A percentile compares a stretch with the other conserved stretches of the same genome.
phyloP scores from a whole-genome alignment of 2,113 vertebrate species.

The Pagrus major region DNA sequence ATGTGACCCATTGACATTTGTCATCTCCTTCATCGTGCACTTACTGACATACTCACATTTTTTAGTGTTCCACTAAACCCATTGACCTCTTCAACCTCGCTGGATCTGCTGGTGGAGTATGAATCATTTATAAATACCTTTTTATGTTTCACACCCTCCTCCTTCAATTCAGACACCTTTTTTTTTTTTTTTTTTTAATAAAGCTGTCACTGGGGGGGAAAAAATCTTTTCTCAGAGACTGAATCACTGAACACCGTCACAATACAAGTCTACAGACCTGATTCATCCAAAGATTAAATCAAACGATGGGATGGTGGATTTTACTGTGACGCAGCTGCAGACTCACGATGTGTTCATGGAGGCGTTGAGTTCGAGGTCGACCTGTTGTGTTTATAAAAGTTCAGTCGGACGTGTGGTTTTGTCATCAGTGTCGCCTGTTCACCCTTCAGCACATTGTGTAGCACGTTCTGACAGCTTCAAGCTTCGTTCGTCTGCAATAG shows the following conservation, averaged over 20 bases:
- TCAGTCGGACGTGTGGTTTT: neutral
- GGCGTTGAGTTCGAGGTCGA: neutral
- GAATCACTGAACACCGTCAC: neutral
- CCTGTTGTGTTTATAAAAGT: neutral
- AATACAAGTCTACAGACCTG: neutral
- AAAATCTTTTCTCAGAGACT: neutral
- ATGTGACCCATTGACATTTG: constrained; percentile 6
- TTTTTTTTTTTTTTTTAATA: neutral
- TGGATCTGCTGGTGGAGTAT: constrained; percentile 50
- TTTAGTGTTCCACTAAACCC: constrained; percentile 58
- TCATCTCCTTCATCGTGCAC: constrained; percentile 19
- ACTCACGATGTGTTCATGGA: neutral
- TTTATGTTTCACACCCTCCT: constrained; percentile 8
- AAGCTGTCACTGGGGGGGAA: neutral
- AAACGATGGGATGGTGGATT: neutral
- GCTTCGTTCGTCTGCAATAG: no score
- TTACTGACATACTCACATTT: constrained; percentile 51
- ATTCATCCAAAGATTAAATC: neutral
- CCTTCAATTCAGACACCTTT: constrained; percentile 1
- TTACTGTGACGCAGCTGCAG: neutral
- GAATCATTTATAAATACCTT: constrained; percentile 45
- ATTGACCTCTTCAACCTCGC: constrained; percentile 52
- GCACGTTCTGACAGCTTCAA: neutral
- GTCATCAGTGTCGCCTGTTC: neutral
- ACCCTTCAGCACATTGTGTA: neutral